Conservation (phyloP, 2,797 vertebrate genomes). For the Acanthurus tractus region DNA sequence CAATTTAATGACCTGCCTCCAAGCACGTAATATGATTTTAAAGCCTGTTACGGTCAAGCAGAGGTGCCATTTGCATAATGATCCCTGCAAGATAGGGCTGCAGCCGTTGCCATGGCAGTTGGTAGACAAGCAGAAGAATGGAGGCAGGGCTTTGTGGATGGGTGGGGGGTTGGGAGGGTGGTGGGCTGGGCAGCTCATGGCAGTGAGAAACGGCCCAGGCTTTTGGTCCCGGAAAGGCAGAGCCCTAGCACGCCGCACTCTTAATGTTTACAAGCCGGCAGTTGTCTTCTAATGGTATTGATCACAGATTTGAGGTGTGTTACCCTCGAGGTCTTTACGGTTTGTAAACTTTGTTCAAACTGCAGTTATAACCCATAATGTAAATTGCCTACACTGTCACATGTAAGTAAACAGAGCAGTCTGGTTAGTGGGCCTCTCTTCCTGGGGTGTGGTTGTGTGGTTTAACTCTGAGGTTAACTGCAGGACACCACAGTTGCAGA, state of each 20-base stretch:
- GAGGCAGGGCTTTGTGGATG: conserved; percentile 77
- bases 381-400: conserved; percentile 53
- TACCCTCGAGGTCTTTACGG: conserved; percentile 65
- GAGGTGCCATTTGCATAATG: conserved; percentile 91
- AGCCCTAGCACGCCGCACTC: conserved; percentile 28
- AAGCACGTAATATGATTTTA: conserved; percentile 91
- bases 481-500: conserved; percentile 72
- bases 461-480: conserved; percentile 80
- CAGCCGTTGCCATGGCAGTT: conserved; percentile 90
- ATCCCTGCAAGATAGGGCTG: conserved; percentile 87
- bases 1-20: conserved; percentile 90
- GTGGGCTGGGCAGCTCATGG: conserved; percentile 66
- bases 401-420: conserved; percentile 73
- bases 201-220: conserved; percentile 54
- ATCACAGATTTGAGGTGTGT: conserved; percentile 62
- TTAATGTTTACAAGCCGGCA: conserved; percentile 21
- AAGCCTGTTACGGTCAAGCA: conserved; percentile 89
- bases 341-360: conserved; percentile 58
- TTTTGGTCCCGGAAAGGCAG: conserved; percentile 49
- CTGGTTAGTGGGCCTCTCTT: conserved; percentile 57
- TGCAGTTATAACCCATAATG: conserved; percentile 49
- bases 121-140: conserved; percentile 80
- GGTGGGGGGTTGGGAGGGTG: conserved; percentile 70
- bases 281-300: conserved; percentile 68
- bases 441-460: conserved; percentile 76